Percentiles rank a stretch among this genome's conserved stretches.
Evolutionary conservation across 2,797 vertebrate species (phyloP).

Genomic region (Sciurus vulgaris): DNA sequence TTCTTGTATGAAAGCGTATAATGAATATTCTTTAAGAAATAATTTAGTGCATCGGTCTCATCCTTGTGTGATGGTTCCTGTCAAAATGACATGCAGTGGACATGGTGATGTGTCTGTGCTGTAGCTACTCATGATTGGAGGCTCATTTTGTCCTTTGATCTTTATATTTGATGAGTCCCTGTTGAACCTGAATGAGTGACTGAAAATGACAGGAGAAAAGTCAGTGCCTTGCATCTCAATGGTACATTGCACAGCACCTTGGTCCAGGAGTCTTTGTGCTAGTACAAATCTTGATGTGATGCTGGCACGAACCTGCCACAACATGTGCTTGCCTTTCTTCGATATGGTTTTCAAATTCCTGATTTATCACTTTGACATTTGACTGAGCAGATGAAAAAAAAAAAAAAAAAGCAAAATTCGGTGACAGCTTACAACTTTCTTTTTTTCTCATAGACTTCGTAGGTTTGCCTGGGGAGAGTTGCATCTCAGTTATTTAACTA

Average conservation of each 20-base stretch:
- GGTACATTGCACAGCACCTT: neutral
- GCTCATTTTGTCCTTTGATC: constrained; percentile 50
- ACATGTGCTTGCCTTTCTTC: neutral
- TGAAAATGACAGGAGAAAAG: neutral
- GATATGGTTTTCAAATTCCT: constrained; percentile 56
- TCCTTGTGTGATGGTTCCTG: neutral
- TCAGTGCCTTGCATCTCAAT: neutral
- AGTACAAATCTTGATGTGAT: neutral
- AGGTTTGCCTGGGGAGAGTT: neutral
- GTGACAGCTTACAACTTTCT: constrained; percentile 41
- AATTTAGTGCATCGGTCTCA: constrained; percentile 13
- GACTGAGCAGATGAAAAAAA: constrained; percentile 51
- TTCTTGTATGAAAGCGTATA: neutral
- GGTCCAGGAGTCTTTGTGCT: neutral
- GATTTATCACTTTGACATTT: constrained; percentile 58
- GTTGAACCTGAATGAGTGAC: neutral
- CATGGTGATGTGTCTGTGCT: neutral
- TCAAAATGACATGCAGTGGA: neutral
- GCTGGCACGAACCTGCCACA: neutral
- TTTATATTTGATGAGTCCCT: constrained; percentile 22
- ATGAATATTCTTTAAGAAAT: constrained; percentile 36
- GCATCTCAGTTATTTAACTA: constrained; percentile 15
- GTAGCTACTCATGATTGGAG: neutral
- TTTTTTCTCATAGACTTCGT: neutral
- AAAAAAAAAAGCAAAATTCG: constrained; percentile 47